These are phyloP conservation scores for Pangasius macronema DNA, from an alignment of 2,797 vertebrate species.

Conservation along the genomic window DNA sequence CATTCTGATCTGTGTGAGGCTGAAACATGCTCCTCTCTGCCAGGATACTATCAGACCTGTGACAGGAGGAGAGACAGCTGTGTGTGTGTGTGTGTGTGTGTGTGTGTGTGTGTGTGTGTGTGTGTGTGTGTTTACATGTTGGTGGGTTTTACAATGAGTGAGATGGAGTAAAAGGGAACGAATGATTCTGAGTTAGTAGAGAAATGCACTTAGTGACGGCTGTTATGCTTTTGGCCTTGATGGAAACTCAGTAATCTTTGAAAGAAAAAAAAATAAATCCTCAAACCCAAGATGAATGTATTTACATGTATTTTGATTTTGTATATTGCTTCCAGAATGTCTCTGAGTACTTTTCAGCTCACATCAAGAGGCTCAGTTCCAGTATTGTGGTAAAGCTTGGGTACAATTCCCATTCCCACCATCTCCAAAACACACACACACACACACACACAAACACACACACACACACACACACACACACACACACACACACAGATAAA, in stretches of 20 bases:
- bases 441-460: neutral
- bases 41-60: slow-evolving; percentile 15
- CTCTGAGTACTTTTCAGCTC: slow-evolving; percentile 2
- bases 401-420: neutral
- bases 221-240: slow-evolving; percentile 8
- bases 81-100: slow-evolving; percentile 8
- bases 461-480: slow-evolving; percentile 3
- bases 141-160: slow-evolving; percentile 5
- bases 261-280: neutral
- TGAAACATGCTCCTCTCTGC: neutral
- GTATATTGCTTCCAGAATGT: slow-evolving; percentile 32
- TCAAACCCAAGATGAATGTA: slow-evolving; percentile 15
- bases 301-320: slow-evolving; percentile 30
- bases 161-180: neutral
- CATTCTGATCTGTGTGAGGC: slow-evolving; percentile 3
- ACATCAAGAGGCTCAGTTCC: slow-evolving; percentile 23
- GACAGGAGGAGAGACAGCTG: slow-evolving; percentile 21
- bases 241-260: neutral
- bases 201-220: neutral
- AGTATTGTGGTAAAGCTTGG: slow-evolving; percentile 24
- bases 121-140: slow-evolving; percentile 10
- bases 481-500: slow-evolving; percentile 4
- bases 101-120: slow-evolving; percentile 12
- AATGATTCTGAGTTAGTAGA: slow-evolving; percentile 8
- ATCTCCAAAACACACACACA: neutral